A percentile compares a stretch with the other conserved stretches of the same genome.
Conservation (phyloP, 2,797 vertebrate genomes). For the Ciconia nigra region DNA sequence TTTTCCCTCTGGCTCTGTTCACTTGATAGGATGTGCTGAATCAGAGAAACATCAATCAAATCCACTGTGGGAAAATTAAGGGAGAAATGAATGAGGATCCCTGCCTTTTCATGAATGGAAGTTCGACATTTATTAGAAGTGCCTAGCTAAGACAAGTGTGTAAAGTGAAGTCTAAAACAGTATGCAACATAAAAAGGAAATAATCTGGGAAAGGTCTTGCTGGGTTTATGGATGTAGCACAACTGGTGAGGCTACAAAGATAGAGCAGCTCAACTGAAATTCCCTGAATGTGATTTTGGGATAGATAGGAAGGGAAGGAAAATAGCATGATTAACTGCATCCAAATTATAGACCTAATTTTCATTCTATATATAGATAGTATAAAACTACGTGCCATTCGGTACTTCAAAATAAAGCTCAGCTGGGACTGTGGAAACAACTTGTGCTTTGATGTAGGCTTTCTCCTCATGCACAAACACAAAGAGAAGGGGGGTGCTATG, state of each 20-base stretch:
- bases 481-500: background rate
- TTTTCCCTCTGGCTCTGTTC: background rate
- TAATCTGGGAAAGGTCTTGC: background rate
- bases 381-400: background rate
- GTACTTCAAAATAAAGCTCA: background rate
- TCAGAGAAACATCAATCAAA: conserved; percentile 53
- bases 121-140: background rate
- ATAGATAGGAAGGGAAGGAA: background rate
- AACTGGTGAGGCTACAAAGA: background rate
- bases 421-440: background rate
- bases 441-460: background rate
- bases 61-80: conserved; percentile 54
- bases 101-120: background rate
- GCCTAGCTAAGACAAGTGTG: background rate
- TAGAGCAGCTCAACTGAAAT: background rate
- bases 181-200: background rate
- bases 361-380: background rate
- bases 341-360: background rate
- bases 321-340: background rate
- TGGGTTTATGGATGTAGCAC: background rate
- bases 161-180: background rate
- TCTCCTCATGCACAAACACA: background rate
- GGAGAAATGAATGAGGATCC: background rate
- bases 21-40: conserved; percentile 29
- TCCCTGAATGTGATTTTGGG: background rate